Percentiles rank a stretch among this genome's conserved stretches.
These are phyloP conservation scores for Sinella curviseta DNA, from an alignment of 1,140 invertebrate species.

Conservation along the genomic window DNA sequence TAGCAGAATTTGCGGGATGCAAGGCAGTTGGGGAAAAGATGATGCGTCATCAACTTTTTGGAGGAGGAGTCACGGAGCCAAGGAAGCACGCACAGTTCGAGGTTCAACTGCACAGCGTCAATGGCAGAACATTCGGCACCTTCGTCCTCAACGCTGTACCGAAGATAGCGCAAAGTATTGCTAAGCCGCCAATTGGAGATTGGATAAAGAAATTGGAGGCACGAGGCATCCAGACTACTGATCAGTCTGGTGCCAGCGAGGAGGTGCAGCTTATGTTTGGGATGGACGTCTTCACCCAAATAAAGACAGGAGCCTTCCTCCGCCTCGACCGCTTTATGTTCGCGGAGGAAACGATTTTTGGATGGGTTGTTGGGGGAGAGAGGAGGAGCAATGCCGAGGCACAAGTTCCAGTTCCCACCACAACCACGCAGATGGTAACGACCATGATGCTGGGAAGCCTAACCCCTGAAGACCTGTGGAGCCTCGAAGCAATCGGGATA, in stretches of 20 bases:
- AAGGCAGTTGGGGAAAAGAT: not conserved
- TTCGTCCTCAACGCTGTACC: no score
- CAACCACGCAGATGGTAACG: not conserved
- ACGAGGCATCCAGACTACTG: not conserved
- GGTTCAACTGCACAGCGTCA: no score
- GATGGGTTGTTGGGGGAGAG: constrained; percentile 49
- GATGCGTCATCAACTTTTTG: not conserved
- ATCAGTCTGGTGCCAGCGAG: not conserved
- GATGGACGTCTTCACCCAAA: not conserved
- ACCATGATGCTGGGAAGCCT: not conserved
- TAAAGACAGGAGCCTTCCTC: not conserved
- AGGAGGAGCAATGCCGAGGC: not conserved
- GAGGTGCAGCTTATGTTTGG: not conserved
- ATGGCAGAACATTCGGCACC: no score
- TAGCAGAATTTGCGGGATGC: not conserved
- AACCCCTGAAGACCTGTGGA: not conserved
- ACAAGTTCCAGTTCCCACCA: not conserved
- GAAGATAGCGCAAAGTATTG: no score
- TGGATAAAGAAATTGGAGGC: not conserved
- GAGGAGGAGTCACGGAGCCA: no score
- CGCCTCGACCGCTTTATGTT: constrained; percentile 22
- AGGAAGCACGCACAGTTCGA: no score
- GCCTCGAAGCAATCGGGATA: constrained; percentile 16
- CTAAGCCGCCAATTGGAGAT: not conserved
- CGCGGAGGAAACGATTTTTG: constrained; percentile 49